phyloP scores from a whole-genome alignment of 2,888 invertebrate genomes.

The Tetranychus truncatus region DNA sequence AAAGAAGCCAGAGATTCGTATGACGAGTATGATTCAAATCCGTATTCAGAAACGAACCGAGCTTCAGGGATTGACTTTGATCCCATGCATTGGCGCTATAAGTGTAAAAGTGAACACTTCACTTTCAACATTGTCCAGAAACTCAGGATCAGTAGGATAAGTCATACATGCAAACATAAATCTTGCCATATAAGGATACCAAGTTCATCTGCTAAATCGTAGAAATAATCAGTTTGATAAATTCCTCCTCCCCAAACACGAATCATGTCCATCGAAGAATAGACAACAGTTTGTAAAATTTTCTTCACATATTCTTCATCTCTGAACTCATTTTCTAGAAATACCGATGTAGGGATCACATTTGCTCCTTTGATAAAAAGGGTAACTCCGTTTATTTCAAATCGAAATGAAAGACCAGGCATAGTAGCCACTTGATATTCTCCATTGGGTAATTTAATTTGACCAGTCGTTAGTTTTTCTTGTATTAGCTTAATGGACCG shows the following conservation, averaged over 20 bases:
- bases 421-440: slow-evolving; percentile 44
- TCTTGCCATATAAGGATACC: slow-evolving; percentile 95
- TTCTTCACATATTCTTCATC: slow-evolving; percentile 40
- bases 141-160: slow-evolving; percentile 59
- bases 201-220: slow-evolving; percentile 60
- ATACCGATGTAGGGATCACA: slow-evolving; percentile 69
- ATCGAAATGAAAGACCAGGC: slow-evolving; percentile 49
- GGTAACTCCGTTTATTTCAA: slow-evolving; percentile 61
- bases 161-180: slow-evolving; percentile 87
- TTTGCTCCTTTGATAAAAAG: slow-evolving; percentile 88
- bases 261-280: slow-evolving; percentile 73
- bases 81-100: slow-evolving; percentile 65
- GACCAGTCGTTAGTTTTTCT: slow-evolving; percentile 28
- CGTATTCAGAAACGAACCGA: slow-evolving; percentile 86
- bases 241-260: slow-evolving; percentile 98
- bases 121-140: slow-evolving; percentile 48
- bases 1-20: slow-evolving; percentile 46
- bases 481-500: slow-evolving; percentile 65
- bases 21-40: slow-evolving; percentile 73
- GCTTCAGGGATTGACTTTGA: slow-evolving; percentile 52
- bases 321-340: slow-evolving; percentile 48
- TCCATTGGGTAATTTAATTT: slow-evolving; percentile 47
- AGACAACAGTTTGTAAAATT: slow-evolving; percentile 49
- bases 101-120: slow-evolving; percentile 59
- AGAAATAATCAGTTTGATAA: slow-evolving; percentile 78